Conservation (phyloP, 2,113 vertebrate species). For the Cervus canadensis region DNA sequence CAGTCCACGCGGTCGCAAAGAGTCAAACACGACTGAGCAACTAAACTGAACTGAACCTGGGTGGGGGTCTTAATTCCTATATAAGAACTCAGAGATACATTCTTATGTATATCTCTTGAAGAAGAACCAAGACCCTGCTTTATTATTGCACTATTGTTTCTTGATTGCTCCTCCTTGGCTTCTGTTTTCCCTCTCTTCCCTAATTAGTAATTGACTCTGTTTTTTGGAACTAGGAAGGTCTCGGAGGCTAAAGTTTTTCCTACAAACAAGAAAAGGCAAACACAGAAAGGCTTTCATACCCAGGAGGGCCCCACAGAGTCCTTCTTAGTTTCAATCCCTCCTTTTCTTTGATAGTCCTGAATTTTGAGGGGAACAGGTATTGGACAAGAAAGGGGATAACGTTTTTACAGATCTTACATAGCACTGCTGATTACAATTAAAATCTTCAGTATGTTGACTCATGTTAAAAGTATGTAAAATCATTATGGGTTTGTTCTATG, state of each 20-base stretch:
- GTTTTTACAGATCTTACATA: neutral
- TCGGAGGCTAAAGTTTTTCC: neutral
- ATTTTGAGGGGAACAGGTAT: neutral
- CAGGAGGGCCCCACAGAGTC: neutral
- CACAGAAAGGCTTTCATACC: neutral
- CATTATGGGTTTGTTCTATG: neutral
- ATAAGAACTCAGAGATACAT: neutral
- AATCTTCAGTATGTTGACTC: neutral
- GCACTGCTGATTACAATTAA: neutral
- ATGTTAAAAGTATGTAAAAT: neutral
- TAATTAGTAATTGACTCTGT: neutral
- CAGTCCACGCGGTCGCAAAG: neutral
- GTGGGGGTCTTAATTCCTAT: neutral
- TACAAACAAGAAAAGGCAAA: neutral
- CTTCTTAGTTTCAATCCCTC: neutral
- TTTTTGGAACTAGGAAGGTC: neutral
- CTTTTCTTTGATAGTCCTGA: neutral
- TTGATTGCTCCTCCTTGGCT: neutral
- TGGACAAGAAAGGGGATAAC: neutral
- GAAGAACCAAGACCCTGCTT: neutral
- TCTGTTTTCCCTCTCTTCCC: neutral
- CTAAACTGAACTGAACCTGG: neutral
- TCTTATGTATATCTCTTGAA: neutral
- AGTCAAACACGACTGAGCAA: fast-evolving
- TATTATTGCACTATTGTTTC: neutral